Percentiles rank a stretch among this genome's conserved stretches.
Conservation (phyloP, 2,888 invertebrate genomes). For the Stenolophus ochropezus region DNA sequence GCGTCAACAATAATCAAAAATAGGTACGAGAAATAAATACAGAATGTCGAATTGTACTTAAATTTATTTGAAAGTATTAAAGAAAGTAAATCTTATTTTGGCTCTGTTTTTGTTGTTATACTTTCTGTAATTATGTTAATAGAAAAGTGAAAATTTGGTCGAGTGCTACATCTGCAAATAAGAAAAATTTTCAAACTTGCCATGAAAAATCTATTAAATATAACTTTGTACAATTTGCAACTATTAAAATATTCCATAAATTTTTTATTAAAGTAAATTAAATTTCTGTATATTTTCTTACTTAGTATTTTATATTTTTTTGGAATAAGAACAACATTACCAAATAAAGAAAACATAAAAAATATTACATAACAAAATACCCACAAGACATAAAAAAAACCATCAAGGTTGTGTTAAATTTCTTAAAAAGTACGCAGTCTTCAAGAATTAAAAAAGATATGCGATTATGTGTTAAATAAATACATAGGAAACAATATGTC, state of each 20-base stretch:
- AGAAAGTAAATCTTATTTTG: background rate
- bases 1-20: too few species aligned
- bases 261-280: too few species aligned
- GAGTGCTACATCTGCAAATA: too few species aligned
- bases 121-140: background rate
- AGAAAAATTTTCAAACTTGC: too few species aligned
- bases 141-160: background rate
- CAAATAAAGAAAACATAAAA: background rate
- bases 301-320: background rate
- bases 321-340: background rate
- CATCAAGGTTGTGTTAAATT: background rate
- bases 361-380: background rate
- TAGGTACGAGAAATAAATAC: too few species aligned
- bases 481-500: background rate
- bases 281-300: too few species aligned
- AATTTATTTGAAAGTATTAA: background rate
- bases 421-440: background rate
- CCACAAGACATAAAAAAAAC: background rate
- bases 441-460: background rate
- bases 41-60: too few species aligned
- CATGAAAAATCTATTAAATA: too few species aligned
- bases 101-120: background rate
- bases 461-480: background rate
- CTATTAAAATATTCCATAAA: too few species aligned
- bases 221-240: too few species aligned